phyloP scores from a whole-genome alignment of 2,888 invertebrate species.

The Diaperis boleti region DNA sequence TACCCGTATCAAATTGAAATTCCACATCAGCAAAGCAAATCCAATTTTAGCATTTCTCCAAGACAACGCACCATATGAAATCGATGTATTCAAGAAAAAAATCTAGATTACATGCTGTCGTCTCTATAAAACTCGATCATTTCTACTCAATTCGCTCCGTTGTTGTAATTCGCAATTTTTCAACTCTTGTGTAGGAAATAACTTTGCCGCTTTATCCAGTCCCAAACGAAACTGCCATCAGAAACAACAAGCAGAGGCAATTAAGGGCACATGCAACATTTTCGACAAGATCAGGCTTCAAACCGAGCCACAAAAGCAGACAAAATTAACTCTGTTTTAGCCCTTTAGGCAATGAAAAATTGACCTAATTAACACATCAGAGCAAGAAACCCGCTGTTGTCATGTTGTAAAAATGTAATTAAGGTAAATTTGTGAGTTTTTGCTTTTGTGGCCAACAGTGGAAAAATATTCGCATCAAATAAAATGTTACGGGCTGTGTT shows the following conservation, averaged over 20 bases:
- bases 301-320: background rate
- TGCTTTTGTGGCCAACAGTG: background rate
- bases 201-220: background rate
- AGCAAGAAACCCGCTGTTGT: slow-evolving; percentile 26
- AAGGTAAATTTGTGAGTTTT: slow-evolving; percentile 3
- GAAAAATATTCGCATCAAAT: slow-evolving; percentile 6
- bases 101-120: background rate
- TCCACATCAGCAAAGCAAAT: too few relatives aligned
- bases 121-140: too few relatives aligned
- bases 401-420: slow-evolving; percentile 23
- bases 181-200: background rate
- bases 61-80: too few relatives aligned
- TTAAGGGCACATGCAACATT: background rate
- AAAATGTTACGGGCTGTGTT: background rate
- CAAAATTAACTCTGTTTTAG: slow-evolving; percentile 1
- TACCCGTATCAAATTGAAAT: too few relatives aligned
- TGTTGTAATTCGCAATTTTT: background rate
- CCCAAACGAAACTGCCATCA: background rate
- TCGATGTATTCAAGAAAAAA: background rate
- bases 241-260: background rate
- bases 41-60: too few relatives aligned
- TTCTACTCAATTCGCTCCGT: background rate
- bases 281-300: background rate
- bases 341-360: slow-evolving; percentile 8
- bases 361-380: slow-evolving; percentile 27